Evolutionary conservation across 2,797 vertebrate genomes (phyloP), one percentile per base, ranked within the genome.

Genomic region (Dendrocincla tyrannina): DNA sequence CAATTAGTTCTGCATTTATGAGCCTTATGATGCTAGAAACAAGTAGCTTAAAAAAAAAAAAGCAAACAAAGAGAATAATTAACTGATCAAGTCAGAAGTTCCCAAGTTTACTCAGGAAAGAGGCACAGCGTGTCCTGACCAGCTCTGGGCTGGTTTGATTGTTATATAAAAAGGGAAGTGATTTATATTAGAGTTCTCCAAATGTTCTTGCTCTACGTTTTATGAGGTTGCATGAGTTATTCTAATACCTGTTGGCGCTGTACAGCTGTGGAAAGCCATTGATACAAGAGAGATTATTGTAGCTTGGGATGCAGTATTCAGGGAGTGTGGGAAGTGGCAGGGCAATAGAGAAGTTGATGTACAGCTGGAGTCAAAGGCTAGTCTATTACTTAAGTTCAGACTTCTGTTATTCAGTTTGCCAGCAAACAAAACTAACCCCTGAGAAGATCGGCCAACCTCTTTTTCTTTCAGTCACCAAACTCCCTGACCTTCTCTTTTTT

Each of bases 351-450:
- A 87, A 77, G 64, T 59, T 95, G 94, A 95, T 94, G 70, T 93
- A 92, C 63, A 73, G 52, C 67, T 79, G 68, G 64, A 96, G 94
- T 95, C 96, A 96, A 95, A 96, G 93, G 89, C 94, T 89, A 89
- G 49, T 49, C 88, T 85, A 41, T 95, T 94, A 87, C 81, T 96
- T 77, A 76, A 88, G 56, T 92, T 88, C 79, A 91, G 76, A 78
- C 53, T 94, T 92, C 83, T 86, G 80, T 96, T 90, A 82, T 17
- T 95, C 82, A 83, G 68, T 96, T 96, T 96, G 81, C 93, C 96
- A 89, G 92, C 96, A 97, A 91, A 95, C 91, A 94, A 66, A 94
- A 92, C 62, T 83, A 92, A 94, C 84, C 83, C 35, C 47, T 87
- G 64, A 81, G 95, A 94, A 93, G 49, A 96, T 88, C 55, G 95